A percentile compares a stretch with the other conserved stretches of the same genome.
phyloP scores from a whole-genome alignment of 2,797 vertebrate genomes.

The Acipenser transmontanus region DNA sequence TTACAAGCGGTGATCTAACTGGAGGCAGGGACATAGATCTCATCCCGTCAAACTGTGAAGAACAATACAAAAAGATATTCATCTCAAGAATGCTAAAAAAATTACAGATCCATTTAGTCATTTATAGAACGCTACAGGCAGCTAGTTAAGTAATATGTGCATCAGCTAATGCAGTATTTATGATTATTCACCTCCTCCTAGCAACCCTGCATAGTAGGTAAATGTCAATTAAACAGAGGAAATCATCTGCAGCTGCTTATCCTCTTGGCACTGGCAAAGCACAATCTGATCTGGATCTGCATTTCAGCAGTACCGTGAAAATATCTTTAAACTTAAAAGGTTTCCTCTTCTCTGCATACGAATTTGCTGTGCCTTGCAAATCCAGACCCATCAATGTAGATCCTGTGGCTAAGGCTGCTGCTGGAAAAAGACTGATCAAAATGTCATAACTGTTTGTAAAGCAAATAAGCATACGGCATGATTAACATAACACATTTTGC shows the following conservation, averaged over 20 bases:
- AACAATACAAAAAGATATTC: too few species aligned
- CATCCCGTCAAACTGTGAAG: background rate
- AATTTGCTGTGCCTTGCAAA: conserved; percentile 32
- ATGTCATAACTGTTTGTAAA: conserved; percentile 28
- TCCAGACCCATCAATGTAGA: conserved; percentile 19
- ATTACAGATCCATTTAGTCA: background rate
- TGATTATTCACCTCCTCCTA: conserved; percentile 55
- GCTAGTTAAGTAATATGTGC: conserved; percentile 39
- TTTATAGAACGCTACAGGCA: conserved; percentile 54
- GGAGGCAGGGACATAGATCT: background rate
- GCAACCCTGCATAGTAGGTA: conserved; percentile 61
- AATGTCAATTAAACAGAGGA: conserved; percentile 46
- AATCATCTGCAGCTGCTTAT: conserved; percentile 48
- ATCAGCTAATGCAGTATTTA: conserved; percentile 21
- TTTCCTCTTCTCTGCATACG: conserved; percentile 14
- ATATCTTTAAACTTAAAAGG: conserved; percentile 25
- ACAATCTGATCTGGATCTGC: too few species aligned
- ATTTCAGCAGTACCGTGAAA: conserved; percentile 9
- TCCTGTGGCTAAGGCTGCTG: conserved; percentile 7
- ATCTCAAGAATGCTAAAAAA: too few species aligned
- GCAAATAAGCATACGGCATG: conserved; percentile 9
- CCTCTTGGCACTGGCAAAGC: background rate
- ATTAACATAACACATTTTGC: conserved; percentile 7
- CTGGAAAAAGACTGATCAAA: conserved; percentile 22
- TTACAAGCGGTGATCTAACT: background rate